These are phyloP conservation scores for Platichthys flesus DNA, from an alignment of 2,113 vertebrate species.

Conservation along the genomic window DNA sequence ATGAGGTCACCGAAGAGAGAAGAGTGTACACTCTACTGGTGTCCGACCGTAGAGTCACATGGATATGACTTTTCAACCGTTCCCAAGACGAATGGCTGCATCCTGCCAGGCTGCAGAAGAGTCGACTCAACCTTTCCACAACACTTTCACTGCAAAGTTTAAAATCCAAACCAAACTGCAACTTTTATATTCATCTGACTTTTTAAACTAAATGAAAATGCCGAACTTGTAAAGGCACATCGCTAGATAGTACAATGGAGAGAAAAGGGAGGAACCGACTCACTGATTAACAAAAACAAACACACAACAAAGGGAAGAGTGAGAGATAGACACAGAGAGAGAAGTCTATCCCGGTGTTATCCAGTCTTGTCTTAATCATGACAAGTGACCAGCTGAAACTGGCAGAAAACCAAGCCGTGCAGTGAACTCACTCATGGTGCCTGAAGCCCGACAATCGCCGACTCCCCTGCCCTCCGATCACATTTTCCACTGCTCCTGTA, in stretches of 20 bases:
- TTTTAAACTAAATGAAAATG: not conserved
- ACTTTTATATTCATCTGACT: not conserved
- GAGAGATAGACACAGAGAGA: not conserved
- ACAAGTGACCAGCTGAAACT: slow-evolving; percentile 3
- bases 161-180: not conserved
- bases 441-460: slow-evolving; percentile 61
- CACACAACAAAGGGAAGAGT: slow-evolving; percentile 18
- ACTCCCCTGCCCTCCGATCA: slow-evolving; percentile 60
- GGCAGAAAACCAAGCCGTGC: slow-evolving; percentile 7
- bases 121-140: not conserved
- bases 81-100: slow-evolving; percentile 30
- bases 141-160: not conserved
- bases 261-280: slow-evolving; percentile 14
- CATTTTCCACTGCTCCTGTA: slow-evolving; percentile 68
- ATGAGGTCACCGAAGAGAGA: slow-evolving; percentile 14
- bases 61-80: slow-evolving; percentile 14
- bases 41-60: slow-evolving; percentile 10
- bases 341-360: slow-evolving; percentile 28
- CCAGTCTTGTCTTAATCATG: slow-evolving; percentile 1
- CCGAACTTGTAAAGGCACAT: not conserved
- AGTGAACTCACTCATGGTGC: slow-evolving; percentile 82
- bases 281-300: slow-evolving; percentile 4
- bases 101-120: slow-evolving; percentile 3
- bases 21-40: not conserved
- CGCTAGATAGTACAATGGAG: not conserved